Base-by-base conservation (phyloP, 37 sponge, comb jelly and placozoan genomes). In the Diacarnus erythraeanus region DNA sequence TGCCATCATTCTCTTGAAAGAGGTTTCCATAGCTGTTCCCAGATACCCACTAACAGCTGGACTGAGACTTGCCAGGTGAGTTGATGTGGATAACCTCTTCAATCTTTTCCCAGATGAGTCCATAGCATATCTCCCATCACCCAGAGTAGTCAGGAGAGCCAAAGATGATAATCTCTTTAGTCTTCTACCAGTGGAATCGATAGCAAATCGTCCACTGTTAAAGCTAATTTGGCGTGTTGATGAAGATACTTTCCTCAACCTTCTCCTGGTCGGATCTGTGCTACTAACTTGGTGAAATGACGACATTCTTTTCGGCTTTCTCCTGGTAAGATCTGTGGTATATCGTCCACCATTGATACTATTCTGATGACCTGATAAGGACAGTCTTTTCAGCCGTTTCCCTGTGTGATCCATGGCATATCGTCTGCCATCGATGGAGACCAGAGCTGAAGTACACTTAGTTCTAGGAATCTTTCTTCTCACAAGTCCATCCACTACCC, bases 1-100 rank as follows among this genome's bases (percentile, higher is more conserved):
- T 39, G 85, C 85, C 72, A 77, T 51, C 15, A 38, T 38, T 36
- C 71, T 77, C 56, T 85, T 85, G 38, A 77, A 27, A 23, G 72
- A 71, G 8, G 76, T 41, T 10, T 60, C 51, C 34, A 33, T 74
- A 54, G 20, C 74, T 12, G 63, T 77, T 40, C 27, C 67, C 20
- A 40, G 38, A 40, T 38, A 35, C 22, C 65, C 38, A 42, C 64
- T 60, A 5, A 9, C 44, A 8, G 25, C 60, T 23, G 47, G 2
- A 26, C 77, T 59, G 20, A 38, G 3, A 27, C 63, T 22, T 3
- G 59, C 44, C 17, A 18, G 20, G 20, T 26, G 25, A 23, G 38
- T 38, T 38, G 59, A 31, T 10, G 84, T 58, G 4, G 69, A 44
- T 29, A 76, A 2, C 27, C 77, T 68, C 69, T 41, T 83, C 84